These are phyloP conservation scores for Pocillopora meandrina DNA, from an alignment of 92 coral and sea anemone species.

Conservation along the genomic window DNA sequence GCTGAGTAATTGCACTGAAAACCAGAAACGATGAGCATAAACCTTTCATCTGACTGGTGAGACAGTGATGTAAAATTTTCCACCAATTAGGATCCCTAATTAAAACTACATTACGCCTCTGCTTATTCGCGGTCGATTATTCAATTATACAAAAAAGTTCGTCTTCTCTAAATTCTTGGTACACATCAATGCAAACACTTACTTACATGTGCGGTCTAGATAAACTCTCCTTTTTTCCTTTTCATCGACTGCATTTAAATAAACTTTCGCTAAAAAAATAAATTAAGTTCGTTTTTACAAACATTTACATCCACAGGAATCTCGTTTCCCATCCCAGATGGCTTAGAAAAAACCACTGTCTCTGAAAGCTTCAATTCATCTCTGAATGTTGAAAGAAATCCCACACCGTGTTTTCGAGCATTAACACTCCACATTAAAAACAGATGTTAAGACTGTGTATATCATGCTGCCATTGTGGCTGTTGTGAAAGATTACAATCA, in stretches of 20 bases:
- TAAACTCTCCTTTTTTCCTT: not conserved
- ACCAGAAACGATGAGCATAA: too few relatives aligned
- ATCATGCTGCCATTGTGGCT: not conserved
- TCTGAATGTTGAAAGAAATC: not conserved
- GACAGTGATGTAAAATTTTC: too few relatives aligned
- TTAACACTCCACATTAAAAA: not conserved
- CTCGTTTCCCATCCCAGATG: constrained; percentile 24
- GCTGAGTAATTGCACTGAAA: too few relatives aligned
- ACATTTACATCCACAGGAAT: constrained; percentile 10
- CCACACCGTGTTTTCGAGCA: not conserved
- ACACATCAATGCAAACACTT: not conserved
- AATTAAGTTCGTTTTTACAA: constrained; percentile 34
- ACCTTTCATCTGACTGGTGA: too few relatives aligned
- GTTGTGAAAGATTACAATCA: constrained; percentile 1
- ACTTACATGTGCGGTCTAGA: not conserved
- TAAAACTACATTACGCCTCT: too few relatives aligned
- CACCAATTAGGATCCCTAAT: too few relatives aligned
- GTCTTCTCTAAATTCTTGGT: not conserved
- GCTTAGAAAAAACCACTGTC: not conserved
- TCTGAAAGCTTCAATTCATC: not conserved
- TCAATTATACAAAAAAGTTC: not conserved
- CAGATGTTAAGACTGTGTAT: not conserved
- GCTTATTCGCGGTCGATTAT: not conserved
- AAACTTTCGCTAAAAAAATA: constrained; percentile 38
- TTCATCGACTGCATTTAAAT: constrained; percentile 29